phyloP scores from a whole-genome alignment of 2,797 vertebrate species.

The Phylloscopus collybita region DNA sequence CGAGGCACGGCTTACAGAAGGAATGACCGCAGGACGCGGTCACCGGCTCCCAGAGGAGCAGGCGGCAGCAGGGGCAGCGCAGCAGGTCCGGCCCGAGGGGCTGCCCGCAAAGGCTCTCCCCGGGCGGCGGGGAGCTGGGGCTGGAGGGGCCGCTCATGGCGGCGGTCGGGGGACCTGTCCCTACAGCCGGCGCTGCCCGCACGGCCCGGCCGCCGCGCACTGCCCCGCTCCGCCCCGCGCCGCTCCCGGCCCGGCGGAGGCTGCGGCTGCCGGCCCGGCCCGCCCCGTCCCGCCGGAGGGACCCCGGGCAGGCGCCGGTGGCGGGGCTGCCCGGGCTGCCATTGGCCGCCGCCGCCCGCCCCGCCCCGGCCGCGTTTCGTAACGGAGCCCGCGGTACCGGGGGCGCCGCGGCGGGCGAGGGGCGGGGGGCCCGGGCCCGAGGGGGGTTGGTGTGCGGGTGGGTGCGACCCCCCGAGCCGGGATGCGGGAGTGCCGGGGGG shows the following conservation, averaged over 20 bases:
- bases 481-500: not conserved
- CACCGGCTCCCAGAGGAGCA: conserved; percentile 85
- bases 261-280: not conserved
- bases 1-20: conserved; percentile 84
- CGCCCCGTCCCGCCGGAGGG: not conserved
- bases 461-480: too few species aligned
- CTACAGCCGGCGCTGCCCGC: not conserved
- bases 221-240: not conserved
- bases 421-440: too few species aligned
- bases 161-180: not conserved
- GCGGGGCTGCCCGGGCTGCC: not conserved
- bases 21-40: conserved; percentile 89
- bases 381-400: not conserved
- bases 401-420: not conserved
- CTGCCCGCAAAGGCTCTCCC: not conserved
- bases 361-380: conserved; percentile 41
- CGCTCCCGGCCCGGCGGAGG: not conserved
- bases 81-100: conserved; percentile 75
- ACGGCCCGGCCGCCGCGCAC: not conserved
- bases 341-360: not conserved
- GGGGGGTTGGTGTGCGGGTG: not conserved
- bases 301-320: not conserved
- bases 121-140: not conserved
- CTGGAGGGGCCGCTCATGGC: not conserved
- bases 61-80: conserved; percentile 83